Base-by-base conservation (phyloP, 2,113 vertebrate genomes). In the Marmota monax region DNA sequence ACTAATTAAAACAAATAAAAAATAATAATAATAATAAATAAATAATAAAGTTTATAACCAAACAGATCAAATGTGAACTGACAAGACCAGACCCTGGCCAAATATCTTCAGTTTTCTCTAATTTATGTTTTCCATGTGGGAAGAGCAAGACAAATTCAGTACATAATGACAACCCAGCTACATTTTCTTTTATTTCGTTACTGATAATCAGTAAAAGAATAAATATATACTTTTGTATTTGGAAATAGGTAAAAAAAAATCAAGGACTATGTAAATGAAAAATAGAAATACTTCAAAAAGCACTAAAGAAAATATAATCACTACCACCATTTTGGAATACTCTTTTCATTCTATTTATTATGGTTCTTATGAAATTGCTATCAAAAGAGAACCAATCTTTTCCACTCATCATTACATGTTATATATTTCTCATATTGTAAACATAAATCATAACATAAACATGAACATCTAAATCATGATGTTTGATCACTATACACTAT, bases 21-120 rank as follows among this genome's bases (percentile, higher is more conserved):
- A 42, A 42, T 42, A 42, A 42, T 42, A 42, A 42, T 42, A 42
- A 42, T 5, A 42, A 42, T 37, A 37, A 37, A 42, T 42, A 94
- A 95, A 86, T 79, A 80, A 88, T 61, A 13, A 76, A 53, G 42
- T 51, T 51, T 51, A 11, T 76, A 87, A 65, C n/a, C 74, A 97
- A 74, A 93, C n/a, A 76, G 7, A 67, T 83, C 25, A 45, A 84
- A 63, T 39, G 74, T 76, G 53, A 39, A 70, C 37, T 92, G 48
- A 91, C 32, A 88, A 69, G 2, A 56, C 7, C 7, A 45, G 18
- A 80, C 56, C 82, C 8, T 63, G n/a, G 25, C 58, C 48, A 76
- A 42, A 25, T 74, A 18, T 82, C 39, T 72, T 77, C 65, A 84
- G 4, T 83, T 48, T 58, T 88, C 48, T 29, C 4, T 84, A 29